phyloP scores from a whole-genome alignment of 1,140 invertebrate species.

The Drosophila tropicalis region DNA sequence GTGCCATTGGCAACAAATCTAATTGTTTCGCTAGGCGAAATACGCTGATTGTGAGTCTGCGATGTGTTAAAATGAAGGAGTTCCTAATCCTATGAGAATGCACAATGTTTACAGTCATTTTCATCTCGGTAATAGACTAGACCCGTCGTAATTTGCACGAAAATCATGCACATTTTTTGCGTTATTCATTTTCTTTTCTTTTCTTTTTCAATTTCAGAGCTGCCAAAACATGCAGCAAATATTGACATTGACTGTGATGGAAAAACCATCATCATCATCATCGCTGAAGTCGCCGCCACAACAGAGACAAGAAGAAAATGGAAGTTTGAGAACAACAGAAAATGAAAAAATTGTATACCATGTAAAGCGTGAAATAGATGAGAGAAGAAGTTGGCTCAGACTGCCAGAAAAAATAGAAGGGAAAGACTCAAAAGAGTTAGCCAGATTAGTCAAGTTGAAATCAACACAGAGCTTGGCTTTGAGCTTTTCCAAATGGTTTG shows the following conservation, averaged over 20 bases:
- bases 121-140: not conserved
- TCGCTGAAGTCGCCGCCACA: not conserved
- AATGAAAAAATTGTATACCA: not conserved
- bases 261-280: slow-evolving; percentile 53
- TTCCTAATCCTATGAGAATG: not conserved
- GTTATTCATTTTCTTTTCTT: not conserved
- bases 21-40: slow-evolving; percentile 14
- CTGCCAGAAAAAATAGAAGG: too few species aligned
- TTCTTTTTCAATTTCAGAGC: slow-evolving; percentile 71
- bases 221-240: slow-evolving; percentile 77
- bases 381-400: not conserved
- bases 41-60: not conserved
- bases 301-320: slow-evolving; percentile 4
- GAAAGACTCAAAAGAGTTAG: too few species aligned
- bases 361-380: not conserved
- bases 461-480: too few species aligned
- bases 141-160: slow-evolving; percentile 19
- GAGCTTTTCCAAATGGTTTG: too few species aligned
- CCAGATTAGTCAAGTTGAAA: too few species aligned
- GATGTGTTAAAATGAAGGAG: slow-evolving; percentile 19
- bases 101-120: not conserved
- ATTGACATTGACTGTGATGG: slow-evolving; percentile 77
- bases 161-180: slow-evolving; percentile 33
- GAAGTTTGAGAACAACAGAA: not conserved
- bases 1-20: slow-evolving; percentile 52